These are phyloP conservation scores for Ornithorhynchus anatinus DNA, from an alignment of 2,113 vertebrate species.

Conservation along the genomic window DNA sequence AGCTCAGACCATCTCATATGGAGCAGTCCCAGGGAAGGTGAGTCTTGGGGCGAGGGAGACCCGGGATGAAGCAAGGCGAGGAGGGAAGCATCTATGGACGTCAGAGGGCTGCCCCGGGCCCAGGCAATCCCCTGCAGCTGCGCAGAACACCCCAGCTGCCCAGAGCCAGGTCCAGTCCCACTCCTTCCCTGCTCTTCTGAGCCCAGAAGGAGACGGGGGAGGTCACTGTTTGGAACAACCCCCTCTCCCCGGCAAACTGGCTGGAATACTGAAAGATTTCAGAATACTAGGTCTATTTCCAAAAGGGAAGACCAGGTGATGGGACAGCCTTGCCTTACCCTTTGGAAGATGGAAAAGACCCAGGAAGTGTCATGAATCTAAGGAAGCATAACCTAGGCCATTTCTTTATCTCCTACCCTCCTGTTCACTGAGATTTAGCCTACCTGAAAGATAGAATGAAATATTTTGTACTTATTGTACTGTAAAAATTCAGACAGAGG, in stretches of 20 bases:
- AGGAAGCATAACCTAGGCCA: not conserved
- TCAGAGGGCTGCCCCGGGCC: no score
- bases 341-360: rapidly evolving
- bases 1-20: no score
- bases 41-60: no score
- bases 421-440: rapidly evolving
- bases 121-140: no score
- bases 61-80: no score
- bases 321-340: no score
- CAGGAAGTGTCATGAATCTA: not conserved
- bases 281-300: rapidly evolving
- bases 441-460: not conserved
- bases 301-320: no score
- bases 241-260: rapidly evolving
- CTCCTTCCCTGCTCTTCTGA: no score
- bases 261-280: rapidly evolving
- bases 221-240: not conserved
- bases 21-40: no score
- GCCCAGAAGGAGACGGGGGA: not conserved
- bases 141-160: no score
- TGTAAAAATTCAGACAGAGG: slow-evolving; percentile 63
- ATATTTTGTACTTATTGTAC: not conserved
- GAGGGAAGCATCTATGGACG: no score
- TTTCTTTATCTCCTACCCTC: not conserved
- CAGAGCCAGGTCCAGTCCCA: no score